These are phyloP conservation scores for Clupea harengus DNA, from an alignment of 2,113 vertebrate genomes.

Conservation along the genomic window DNA sequence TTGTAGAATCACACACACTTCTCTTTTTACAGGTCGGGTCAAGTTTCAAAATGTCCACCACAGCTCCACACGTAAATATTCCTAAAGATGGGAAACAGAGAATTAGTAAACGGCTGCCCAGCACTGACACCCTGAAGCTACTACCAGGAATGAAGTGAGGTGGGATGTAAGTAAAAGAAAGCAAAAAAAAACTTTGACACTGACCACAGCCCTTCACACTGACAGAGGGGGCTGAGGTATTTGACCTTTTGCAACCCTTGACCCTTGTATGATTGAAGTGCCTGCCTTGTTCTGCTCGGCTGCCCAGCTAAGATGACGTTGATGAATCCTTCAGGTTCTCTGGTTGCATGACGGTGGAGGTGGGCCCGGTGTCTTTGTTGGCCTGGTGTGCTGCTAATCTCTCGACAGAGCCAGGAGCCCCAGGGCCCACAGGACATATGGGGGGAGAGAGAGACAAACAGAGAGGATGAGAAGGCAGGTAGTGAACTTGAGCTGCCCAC, in stretches of 20 bases:
- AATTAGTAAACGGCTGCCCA: not conserved
- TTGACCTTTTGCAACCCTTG: conserved; percentile 68
- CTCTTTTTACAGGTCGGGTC: not conserved
- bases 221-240: conserved; percentile 69
- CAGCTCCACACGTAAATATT: not conserved
- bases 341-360: conserved; percentile 64
- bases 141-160: not conserved
- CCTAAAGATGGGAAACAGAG: not conserved
- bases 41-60: not conserved
- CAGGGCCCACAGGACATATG: not conserved
- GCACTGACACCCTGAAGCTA: not conserved
- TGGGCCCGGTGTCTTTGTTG: conserved; percentile 30
- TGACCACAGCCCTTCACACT: conserved; percentile 70
- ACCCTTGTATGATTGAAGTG: conserved; percentile 73
- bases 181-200: conserved; percentile 60
- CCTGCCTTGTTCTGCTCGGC: conserved; percentile 64
- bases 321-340: conserved; percentile 72
- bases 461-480: conserved; percentile 31
- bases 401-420: conserved; percentile 7
- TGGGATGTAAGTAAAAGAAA: not conserved
- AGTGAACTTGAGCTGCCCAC: conserved; percentile 46
- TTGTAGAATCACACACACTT: not conserved
- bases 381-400: conserved; percentile 13
- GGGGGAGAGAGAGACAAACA: not conserved
- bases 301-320: conserved; percentile 69